Base-by-base conservation (phyloP, 2,888 invertebrate genomes). In the Encarsia formosa region DNA sequence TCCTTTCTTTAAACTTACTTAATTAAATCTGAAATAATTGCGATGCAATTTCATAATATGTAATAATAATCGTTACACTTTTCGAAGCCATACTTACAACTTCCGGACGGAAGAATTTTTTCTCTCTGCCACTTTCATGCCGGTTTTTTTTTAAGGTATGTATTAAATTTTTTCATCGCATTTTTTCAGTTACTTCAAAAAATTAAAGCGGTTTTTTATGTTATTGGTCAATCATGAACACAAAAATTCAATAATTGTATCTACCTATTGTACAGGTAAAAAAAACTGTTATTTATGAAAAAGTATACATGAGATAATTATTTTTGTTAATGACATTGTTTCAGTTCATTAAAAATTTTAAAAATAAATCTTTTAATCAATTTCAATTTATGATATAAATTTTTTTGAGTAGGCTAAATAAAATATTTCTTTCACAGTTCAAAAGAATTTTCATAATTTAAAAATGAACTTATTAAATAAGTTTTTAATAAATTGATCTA, bases 91-190 rank as follows among this genome's bases (percentile, higher is more conserved):
- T 45, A 37, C 31, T 9, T 20, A 51, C 44, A n/a, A 44, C 43
- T 47, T 54, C 48, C 48, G 47, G 46, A 44, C 40, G 51, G 48
- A 51, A 55, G 48, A n/a, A 45, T 42, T 44, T 4, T 37, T 32
- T 23, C 19, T 20, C 18, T 42, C 23, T 19, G n/a, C 19, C 15
- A 22, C 11, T 15, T 16, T 24, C 5, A 11, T 18, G 5, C 13
- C n/a, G n/a, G n/a, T n/a, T n/a, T 8, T 24, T 37, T 22, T 37
- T 11, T 26, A 16, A 42, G 15, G 24, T 16, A 42, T 20, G 45
- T 35, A 45, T 29, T 26, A 29, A 37, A 46, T 19, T 9, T 22
- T 45, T 40, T 45, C 5, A 16, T 29, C 23, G 11, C 24, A 11
- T 24, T 34, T 18, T 11, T 5, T 16, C 20, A 45, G 23, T 39